Evolutionary conservation across 2,888 invertebrate genomes (phyloP).

Genomic region (Rhagonycha fulva): DNA sequence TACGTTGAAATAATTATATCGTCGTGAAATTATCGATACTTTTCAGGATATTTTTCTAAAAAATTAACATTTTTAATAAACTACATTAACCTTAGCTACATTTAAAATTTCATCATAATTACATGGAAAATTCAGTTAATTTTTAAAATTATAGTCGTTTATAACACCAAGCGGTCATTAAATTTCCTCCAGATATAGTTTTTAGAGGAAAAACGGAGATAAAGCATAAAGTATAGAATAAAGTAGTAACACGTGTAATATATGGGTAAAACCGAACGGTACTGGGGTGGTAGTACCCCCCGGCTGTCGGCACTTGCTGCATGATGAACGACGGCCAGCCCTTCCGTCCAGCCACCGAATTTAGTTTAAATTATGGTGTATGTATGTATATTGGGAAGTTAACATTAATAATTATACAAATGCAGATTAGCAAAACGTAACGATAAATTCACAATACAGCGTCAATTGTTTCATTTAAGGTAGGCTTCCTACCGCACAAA

Average conservation of each 20-base stretch:
- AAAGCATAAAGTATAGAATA: conserved; percentile 30
- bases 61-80: neutral
- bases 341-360: conserved; percentile 30
- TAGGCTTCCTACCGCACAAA: neutral
- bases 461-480: conserved; percentile 6
- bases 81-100: conserved; percentile 5
- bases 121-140: conserved; percentile 12
- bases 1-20: no score
- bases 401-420: conserved; percentile 16
- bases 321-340: conserved; percentile 27
- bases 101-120: conserved; percentile 26
- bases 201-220: conserved; percentile 7
- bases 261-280: conserved; percentile 32
- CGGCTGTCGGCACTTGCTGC: conserved; percentile 33
- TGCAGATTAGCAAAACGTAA: neutral
- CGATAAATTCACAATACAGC: neutral
- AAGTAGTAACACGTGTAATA: conserved; percentile 44
- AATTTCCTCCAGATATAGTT: conserved; percentile 23
- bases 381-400: conserved; percentile 16
- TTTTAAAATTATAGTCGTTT: conserved; percentile 20
- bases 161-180: conserved; percentile 22
- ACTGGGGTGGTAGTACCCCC: conserved; percentile 4
- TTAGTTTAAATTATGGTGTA: conserved; percentile 24
- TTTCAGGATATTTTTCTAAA: neutral
- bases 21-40: neutral